These are phyloP conservation scores for Lithosia quadra DNA, from an alignment of 2,888 invertebrate species.

Conservation along the genomic window DNA sequence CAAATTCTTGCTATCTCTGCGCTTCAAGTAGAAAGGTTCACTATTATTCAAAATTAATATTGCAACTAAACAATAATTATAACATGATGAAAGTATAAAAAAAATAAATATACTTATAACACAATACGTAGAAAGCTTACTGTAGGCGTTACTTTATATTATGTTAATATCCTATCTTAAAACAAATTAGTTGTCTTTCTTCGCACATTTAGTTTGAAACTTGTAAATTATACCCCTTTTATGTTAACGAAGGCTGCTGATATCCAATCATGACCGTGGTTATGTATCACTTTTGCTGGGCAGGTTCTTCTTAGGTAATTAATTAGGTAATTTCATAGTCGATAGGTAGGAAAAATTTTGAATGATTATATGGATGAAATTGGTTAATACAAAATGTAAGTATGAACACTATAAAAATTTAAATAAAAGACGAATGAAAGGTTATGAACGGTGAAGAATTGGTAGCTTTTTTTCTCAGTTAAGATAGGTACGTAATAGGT, in stretches of 20 bases:
- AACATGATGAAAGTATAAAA: constrained; percentile 19
- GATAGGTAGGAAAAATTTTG: not conserved
- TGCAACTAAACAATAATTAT: constrained; percentile 16
- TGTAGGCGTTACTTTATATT: constrained; percentile 10
- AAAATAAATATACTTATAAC: constrained; percentile 2
- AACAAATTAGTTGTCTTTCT: constrained; percentile 3
- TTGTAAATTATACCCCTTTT: not conserved
- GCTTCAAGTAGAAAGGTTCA: constrained; percentile 41
- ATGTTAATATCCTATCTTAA: constrained; percentile 2
- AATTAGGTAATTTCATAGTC: not conserved
- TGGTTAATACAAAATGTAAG: not conserved
- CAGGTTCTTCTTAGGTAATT: not conserved
- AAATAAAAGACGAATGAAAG: not conserved
- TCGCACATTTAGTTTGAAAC: constrained; percentile 6
- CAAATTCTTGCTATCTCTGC: constrained; percentile 37
- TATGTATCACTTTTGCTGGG: no score
- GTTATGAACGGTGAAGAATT: not conserved
- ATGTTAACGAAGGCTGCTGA: not conserved
- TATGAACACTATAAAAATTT: not conserved
- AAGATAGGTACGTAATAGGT: not conserved
- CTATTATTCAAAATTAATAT: constrained; percentile 13
- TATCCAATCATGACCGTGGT: no score
- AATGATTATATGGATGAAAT: not conserved
- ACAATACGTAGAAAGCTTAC: constrained; percentile 16
- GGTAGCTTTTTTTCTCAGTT: not conserved